Evolutionary conservation across 2,888 invertebrate genomes (phyloP).

Genomic region (Harpalus rubripes): DNA sequence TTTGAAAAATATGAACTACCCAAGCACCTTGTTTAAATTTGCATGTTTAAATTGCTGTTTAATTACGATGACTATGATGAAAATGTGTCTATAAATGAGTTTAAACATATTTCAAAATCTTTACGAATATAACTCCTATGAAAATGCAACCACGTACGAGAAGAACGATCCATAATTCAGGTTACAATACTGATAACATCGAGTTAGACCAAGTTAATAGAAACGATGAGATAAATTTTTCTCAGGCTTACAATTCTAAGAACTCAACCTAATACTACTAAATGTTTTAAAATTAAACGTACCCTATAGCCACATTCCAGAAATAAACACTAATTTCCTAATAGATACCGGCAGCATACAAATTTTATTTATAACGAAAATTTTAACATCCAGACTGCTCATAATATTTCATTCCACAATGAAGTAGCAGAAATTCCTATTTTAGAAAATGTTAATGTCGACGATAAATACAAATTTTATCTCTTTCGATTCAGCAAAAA

Average conservation of each 20-base stretch:
- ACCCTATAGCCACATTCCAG: background rate
- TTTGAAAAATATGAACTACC: too few species aligned
- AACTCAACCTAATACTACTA: background rate
- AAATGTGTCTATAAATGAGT: too few species aligned
- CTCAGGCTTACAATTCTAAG: background rate
- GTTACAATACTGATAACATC: background rate
- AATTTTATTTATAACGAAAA: too few species aligned
- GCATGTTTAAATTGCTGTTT: too few species aligned
- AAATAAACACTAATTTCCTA: background rate
- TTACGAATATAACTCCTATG: too few species aligned
- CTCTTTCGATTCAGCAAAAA: background rate
- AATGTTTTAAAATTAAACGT: background rate
- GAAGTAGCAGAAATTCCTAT: slow-evolving; percentile 10
- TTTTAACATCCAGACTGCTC: too few species aligned
- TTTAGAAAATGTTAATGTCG: background rate
- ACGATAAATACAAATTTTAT: background rate
- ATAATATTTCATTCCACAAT: background rate
- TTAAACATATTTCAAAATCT: too few species aligned
- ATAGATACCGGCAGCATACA: slow-evolving; percentile 1
- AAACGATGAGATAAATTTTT: background rate
- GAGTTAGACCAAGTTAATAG: background rate
- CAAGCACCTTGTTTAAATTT: too few species aligned
- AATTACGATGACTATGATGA: too few species aligned
- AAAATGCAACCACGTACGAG: too few species aligned
- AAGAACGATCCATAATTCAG: too few species aligned